Base-by-base conservation (phyloP, 2,888 invertebrate species). In the Lacanobia wlatinum region DNA sequence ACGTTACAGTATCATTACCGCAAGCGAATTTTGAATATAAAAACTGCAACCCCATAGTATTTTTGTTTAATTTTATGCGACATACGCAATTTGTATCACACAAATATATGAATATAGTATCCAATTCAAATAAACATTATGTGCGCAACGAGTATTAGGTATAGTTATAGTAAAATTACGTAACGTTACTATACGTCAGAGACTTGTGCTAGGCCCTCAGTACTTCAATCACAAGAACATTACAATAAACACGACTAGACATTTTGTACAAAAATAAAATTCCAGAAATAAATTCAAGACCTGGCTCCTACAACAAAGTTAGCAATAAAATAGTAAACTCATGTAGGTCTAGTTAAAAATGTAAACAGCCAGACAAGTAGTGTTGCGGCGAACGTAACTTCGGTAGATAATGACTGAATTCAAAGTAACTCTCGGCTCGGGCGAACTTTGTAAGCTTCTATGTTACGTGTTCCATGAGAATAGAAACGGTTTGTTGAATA, bases 271-370 rank as follows among this genome's bases (percentile, higher is more conserved):
- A 55, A 55, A 55, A 55, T 56, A 64, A n/a, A 56, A 38, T 21
- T 38, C 34, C 16, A 61, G 34, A 21, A 50, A 40, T 55, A 46
- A 70, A 63, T 59, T 62, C 50, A 34, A 58, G 38, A 16, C n/a
- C 46, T 61, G n/a, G 12, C 48, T 61, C n/a, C n/a, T 64, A n/a
- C 58, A 82, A 82, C 61, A 78, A 78, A 65, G 50, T 46, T 59
- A 46, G 58, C 8, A 82, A 72, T 78, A 82, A 83, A 83, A 70
- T 62, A 82, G 73, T 61, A 43, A 78, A 77, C 74, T 71, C 67
- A 85, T 73, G 83, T 80, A 79, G 64, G 65, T 77, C 84, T 84
- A 78, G 82, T 87, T 88, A 86, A 87, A 88, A 87, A 88, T 87
- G 84, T 86, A 87, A 79, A 84, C 78, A 80, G 73, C 52, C 53